phyloP scores from a whole-genome alignment of 2,888 invertebrate species.

The Tuta absoluta region DNA sequence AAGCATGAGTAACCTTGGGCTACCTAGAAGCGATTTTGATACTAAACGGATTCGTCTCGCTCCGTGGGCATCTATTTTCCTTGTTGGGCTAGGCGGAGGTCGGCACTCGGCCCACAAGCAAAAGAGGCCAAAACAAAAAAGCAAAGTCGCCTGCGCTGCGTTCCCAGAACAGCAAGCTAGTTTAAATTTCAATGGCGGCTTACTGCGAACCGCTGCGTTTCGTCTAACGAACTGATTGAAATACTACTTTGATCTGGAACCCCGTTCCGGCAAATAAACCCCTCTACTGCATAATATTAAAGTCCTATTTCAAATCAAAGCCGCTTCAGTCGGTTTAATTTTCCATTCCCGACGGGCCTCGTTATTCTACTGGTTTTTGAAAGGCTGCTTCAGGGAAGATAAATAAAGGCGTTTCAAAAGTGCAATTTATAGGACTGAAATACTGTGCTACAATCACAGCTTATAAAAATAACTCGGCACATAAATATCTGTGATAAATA shows the following conservation, averaged over 20 bases:
- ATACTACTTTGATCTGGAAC: conserved; percentile 66
- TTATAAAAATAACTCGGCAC: no score
- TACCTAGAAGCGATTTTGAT: background rate
- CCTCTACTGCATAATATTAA: conserved; percentile 3
- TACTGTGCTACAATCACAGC: background rate
- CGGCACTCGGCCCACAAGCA: conserved; percentile 42
- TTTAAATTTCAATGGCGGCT: conserved; percentile 77
- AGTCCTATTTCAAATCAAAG: conserved; percentile 10
- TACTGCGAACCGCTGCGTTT: conserved; percentile 71
- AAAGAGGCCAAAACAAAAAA: conserved; percentile 58
- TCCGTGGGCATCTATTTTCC: conserved; percentile 43
- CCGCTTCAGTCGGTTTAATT: conserved; percentile 9
- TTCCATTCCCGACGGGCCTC: background rate
- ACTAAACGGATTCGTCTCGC: conserved; percentile 42
- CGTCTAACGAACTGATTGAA: conserved; percentile 75
- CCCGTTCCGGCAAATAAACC: conserved; percentile 3
- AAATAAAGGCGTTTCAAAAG: background rate
- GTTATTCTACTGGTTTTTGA: conserved; percentile 12
- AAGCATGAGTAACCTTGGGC: background rate
- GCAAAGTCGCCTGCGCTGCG: conserved; percentile 39
- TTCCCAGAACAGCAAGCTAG: conserved; percentile 70
- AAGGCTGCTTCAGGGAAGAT: background rate
- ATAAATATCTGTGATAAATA: conserved; percentile 34
- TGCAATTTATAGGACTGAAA: background rate
- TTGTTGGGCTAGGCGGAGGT: conserved; percentile 61